These are phyloP conservation scores for Heliconius melpomene DNA, from an alignment of 1,140 invertebrate species.

Conservation along the genomic window DNA sequence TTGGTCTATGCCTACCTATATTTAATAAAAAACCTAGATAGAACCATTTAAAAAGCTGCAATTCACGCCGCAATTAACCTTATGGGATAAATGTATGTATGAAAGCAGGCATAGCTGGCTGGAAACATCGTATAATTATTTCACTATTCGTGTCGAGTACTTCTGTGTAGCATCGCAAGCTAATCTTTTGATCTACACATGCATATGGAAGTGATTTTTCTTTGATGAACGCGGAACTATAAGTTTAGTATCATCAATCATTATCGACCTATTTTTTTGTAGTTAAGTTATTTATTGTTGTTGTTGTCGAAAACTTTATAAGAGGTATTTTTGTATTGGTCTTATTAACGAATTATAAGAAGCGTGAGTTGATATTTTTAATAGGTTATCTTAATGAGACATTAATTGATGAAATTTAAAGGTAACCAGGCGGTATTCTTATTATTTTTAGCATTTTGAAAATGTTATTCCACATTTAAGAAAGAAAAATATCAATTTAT, in stretches of 20 bases:
- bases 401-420: neutral
- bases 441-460: too few relatives aligned
- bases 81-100: slow-evolving; percentile 2
- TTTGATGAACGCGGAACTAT: slow-evolving; percentile 21
- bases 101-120: neutral
- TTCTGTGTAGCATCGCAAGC: neutral
- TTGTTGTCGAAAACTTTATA: neutral
- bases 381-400: neutral
- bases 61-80: slow-evolving; percentile 11
- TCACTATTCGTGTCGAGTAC: neutral
- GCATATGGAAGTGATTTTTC: neutral
- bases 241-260: slow-evolving; percentile 15
- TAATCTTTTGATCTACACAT: slow-evolving; percentile 18
- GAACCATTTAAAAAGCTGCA: slow-evolving; percentile 15
- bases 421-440: neutral
- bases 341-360: neutral
- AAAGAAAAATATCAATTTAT: too few relatives aligned
- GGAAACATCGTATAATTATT: slow-evolving; percentile 16
- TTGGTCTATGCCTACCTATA: slow-evolving; percentile 8
- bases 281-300: neutral
- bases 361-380: neutral
- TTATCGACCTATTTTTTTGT: slow-evolving; percentile 19
- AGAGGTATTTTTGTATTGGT: neutral
- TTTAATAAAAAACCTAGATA: slow-evolving; percentile 30
- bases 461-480: too few relatives aligned